Evolutionary conservation across 2,113 vertebrate species (phyloP), one percentile per base, ranked within the genome.

Genomic region (Limanda limanda): DNA sequence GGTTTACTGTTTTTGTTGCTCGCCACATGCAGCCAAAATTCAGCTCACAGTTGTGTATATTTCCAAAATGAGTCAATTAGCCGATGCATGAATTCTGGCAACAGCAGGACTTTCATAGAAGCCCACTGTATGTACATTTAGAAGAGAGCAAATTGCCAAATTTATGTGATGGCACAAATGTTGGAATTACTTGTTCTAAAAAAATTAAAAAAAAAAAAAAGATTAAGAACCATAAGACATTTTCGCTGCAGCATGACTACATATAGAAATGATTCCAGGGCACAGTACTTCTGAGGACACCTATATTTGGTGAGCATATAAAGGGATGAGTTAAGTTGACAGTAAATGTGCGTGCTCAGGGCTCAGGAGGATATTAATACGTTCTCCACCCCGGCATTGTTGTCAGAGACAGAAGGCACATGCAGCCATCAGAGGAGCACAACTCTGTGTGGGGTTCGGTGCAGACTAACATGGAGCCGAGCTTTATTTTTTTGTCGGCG

Each of bases 301-400:
- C 73, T 82, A 61, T 73, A 77, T 84, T 76, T 68, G 64, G 27
- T 63, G 63, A 79, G 83, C 69, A 78, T 70, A 51, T 74, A 79
- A 84, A 71, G 3, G 24, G 78, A 83, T 83, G 66, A 86, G 86
- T 85, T 71, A 74, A 76, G 68, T 68, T 86, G 86, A 80, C 81
- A 72, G 73, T 77, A 71, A 81, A 84, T 62, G 76, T 60, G 78
- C 66, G 76, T 71, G 79, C 78, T 85, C 68, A 51, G 70, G 70
- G 85, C 77, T 85, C 76, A 88, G 75, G 73, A 57, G 57, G 72
- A 78, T 89, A 84, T 90, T 85, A 86, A 88, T 87, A 84, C 47
- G 76, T 66, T 68, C 57, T 65, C 48, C 71, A 68, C 61, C 84
- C 37, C 31, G 71, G 68, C 59, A 81, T 81, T 83, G 76, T 89